phyloP scores from a whole-genome alignment of 2,797 vertebrate genomes.

The Galago senegalensis region DNA sequence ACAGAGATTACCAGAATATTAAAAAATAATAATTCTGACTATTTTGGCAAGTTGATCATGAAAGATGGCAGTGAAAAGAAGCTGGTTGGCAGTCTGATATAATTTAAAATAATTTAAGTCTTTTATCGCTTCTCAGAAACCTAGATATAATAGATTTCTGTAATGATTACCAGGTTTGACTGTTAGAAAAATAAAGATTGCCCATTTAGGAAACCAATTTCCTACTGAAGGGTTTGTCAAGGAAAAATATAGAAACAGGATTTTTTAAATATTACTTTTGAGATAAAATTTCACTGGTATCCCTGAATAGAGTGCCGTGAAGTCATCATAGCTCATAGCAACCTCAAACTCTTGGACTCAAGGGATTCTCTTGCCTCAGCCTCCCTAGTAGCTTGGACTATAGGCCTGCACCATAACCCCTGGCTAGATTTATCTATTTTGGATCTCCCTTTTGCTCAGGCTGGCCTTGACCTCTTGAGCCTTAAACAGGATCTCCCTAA shows the following conservation, averaged over 20 bases:
- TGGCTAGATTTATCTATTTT: too few relatives aligned
- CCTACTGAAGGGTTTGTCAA: neutral
- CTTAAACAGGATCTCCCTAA: too few relatives aligned
- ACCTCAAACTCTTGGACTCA: too few relatives aligned
- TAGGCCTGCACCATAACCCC: too few relatives aligned
- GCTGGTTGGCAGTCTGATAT: neutral
- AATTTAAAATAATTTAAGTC: conserved; percentile 32
- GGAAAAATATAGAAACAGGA: neutral
- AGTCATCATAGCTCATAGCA: too few relatives aligned
- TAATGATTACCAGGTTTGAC: neutral
- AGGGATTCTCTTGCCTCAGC: too few relatives aligned
- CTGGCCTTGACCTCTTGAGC: too few relatives aligned
- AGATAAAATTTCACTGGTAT: too few relatives aligned
- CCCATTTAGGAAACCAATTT: conserved; percentile 3
- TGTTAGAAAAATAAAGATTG: conserved; percentile 38
- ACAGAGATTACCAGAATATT: neutral
- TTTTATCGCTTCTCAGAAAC: conserved; percentile 1
- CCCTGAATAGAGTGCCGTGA: too few relatives aligned
- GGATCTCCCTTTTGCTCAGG: too few relatives aligned
- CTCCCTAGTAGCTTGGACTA: too few relatives aligned
- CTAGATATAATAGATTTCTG: conserved; percentile 1
- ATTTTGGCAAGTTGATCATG: conserved; percentile 14
- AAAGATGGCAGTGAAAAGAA: conserved; percentile 11
- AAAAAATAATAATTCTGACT: conserved; percentile 46
- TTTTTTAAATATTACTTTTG: neutral